phyloP scores from a whole-genome alignment of 2,113 vertebrate genomes.

The Hippocampus comes region DNA sequence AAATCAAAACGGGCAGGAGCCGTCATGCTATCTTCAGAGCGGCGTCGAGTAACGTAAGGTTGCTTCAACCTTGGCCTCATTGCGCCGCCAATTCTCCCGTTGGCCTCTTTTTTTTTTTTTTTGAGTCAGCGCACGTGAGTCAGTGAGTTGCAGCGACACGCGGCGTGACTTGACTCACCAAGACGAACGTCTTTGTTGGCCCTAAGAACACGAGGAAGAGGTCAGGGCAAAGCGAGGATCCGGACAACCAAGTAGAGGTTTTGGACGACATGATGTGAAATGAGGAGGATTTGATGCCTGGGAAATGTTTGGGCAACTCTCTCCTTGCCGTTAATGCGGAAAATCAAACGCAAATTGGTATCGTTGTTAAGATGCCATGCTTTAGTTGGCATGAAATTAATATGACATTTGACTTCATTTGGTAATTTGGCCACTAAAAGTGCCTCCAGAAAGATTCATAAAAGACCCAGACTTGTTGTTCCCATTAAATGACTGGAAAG shows the following conservation, averaged over 20 bases:
- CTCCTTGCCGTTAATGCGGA: no score
- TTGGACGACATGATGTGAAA: neutral
- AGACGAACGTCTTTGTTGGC: slow-evolving; percentile 5
- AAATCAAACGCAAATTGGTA: no score
- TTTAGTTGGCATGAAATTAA: no score
- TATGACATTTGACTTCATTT: neutral
- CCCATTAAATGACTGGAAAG: neutral
- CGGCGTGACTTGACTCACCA: slow-evolving; percentile 32
- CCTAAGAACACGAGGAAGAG: neutral
- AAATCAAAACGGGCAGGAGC: neutral
- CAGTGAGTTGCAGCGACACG: slow-evolving; percentile 57
- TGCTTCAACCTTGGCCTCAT: slow-evolving; percentile 59
- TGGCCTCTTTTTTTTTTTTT: slow-evolving; percentile 42
- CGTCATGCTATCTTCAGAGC: neutral
- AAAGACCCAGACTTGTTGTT: neutral
- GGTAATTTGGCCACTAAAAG: neutral
- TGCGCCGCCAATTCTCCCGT: slow-evolving; percentile 39
- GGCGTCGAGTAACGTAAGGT: neutral
- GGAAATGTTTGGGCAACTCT: neutral
- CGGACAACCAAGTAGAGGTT: no score
- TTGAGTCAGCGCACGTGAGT: slow-evolving; percentile 41
- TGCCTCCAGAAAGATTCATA: neutral
- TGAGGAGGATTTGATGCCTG: neutral
- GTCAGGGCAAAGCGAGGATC: no score
- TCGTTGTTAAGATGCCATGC: no score